Base-by-base conservation (phyloP, 2,888 invertebrate genomes). In the Frankliniella intonsa region DNA sequence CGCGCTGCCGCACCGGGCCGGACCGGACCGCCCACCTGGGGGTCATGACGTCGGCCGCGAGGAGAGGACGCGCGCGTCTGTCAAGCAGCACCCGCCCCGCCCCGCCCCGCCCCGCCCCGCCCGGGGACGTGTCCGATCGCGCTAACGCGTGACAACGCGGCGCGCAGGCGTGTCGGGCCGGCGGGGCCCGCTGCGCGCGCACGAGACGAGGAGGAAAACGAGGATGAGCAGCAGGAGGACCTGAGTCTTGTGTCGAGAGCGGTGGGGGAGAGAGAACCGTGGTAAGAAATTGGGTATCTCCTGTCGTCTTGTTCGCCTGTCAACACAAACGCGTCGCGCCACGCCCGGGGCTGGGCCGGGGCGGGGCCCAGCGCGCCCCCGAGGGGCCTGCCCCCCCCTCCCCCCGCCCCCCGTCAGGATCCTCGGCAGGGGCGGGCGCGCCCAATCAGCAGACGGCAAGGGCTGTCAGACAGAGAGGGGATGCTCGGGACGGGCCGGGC, bases 261-360 rank as follows among this genome's bases (percentile, higher is more conserved):
- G 69, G 69, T 22, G 69, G 10, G 14, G 12, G 55, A 55, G 14
- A 12, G 55, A 14, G 55, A 55, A 76, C 69, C 22, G 69, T 25
- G 69, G 25, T 76, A 76, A 76, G 69, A 76, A 76, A 76, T 76
- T 76, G 69, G 69, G 69, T 76, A 76, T 76, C 69, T 76, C 69
- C 69, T 76, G 69, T 76, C 69, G 22, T 76, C 38, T 38, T 38
- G 69, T 76, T 25, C 22, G 69, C 22, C 69, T 76, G 69, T 76
- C 69, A 76, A 25, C 69, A 25, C 9, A 22, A n/a, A 80, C 80
- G 90, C 87, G 86, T 95, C 95, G 95, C 94, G 94, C 95, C 95
- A 95, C 94, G 94, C 94, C 85, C 92, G 93, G 88, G 94, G 95
- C 85, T 94, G 95, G 85, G 95, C 95, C 88, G 94, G 95, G 88